These are phyloP conservation scores for Sturmia bella DNA, from an alignment of 2,888 invertebrate genomes.

Conservation along the genomic window DNA sequence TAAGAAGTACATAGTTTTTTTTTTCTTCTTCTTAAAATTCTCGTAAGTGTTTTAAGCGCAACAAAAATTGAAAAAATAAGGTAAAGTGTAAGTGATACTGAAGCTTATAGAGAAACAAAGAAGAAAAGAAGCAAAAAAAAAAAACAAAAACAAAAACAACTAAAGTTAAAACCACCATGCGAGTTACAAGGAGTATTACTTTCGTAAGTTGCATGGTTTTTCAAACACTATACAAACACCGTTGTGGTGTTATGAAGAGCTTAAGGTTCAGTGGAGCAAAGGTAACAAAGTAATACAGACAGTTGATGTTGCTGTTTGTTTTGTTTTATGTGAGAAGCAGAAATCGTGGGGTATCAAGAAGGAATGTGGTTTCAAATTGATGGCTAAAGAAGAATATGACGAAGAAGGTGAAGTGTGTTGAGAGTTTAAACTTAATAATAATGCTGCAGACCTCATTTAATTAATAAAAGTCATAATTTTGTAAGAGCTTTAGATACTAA, in stretches of 20 bases:
- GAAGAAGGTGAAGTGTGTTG: no score
- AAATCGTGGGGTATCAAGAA: neutral
- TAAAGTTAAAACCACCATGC: constrained; percentile 54
- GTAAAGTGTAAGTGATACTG: constrained; percentile 69
- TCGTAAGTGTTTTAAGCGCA: constrained; percentile 62
- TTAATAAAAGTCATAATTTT: no score
- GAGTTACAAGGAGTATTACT: constrained; percentile 51
- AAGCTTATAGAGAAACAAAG: constrained; percentile 33
- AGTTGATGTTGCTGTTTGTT: no score
- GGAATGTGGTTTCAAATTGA: neutral
- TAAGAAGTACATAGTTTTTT: constrained; percentile 20
- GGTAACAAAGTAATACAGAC: constrained; percentile 44
- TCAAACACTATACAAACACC: constrained; percentile 15
- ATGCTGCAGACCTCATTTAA: no score
- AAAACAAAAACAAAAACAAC: neutral
- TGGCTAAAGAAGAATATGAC: neutral
- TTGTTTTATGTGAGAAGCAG: constrained; percentile 33
- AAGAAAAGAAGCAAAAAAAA: neutral
- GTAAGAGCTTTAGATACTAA: no score
- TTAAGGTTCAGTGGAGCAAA: constrained; percentile 49
- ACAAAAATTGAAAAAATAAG: constrained; percentile 28
- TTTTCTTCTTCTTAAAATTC: constrained; percentile 34
- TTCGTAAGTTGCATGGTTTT: constrained; percentile 38
- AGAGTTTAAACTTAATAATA: neutral
- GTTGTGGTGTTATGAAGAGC: constrained; percentile 22